phyloP scores from a whole-genome alignment of 2,797 vertebrate genomes.

The Sibirionetta formosa region DNA sequence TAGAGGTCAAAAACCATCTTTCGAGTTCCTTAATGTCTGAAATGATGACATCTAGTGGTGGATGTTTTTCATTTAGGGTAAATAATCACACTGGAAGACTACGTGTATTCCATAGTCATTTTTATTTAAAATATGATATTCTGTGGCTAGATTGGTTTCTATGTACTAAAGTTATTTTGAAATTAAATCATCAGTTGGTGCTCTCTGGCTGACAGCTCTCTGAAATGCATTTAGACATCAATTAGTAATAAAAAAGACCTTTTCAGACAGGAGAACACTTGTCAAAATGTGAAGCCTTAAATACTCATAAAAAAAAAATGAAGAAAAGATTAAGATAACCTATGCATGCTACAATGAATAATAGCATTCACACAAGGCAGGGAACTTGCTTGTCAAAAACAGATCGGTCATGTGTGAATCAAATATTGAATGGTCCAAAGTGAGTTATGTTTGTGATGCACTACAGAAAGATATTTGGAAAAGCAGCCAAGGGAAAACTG shows the following conservation, averaged over 20 bases:
- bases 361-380: neutral
- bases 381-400: neutral
- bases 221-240: conserved; percentile 4
- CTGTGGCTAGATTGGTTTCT: neutral
- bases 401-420: neutral
- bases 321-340: neutral
- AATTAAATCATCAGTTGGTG: conserved; percentile 11
- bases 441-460: neutral
- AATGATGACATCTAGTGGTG: conserved; percentile 65
- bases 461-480: neutral
- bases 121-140: neutral
- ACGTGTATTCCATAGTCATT: neutral
- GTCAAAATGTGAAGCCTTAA: conserved; percentile 16
- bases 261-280: conserved; percentile 14
- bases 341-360: neutral
- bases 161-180: neutral
- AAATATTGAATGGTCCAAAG: neutral
- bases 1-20: neutral
- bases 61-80: neutral
- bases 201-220: neutral
- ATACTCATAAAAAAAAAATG: neutral
- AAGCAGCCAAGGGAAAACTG: neutral
- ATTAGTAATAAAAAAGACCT: neutral
- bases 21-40: neutral
- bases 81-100: neutral